These are phyloP conservation scores for Camponotus vicinus DNA, from an alignment of 1,140 invertebrate genomes.

Conservation along the genomic window DNA sequence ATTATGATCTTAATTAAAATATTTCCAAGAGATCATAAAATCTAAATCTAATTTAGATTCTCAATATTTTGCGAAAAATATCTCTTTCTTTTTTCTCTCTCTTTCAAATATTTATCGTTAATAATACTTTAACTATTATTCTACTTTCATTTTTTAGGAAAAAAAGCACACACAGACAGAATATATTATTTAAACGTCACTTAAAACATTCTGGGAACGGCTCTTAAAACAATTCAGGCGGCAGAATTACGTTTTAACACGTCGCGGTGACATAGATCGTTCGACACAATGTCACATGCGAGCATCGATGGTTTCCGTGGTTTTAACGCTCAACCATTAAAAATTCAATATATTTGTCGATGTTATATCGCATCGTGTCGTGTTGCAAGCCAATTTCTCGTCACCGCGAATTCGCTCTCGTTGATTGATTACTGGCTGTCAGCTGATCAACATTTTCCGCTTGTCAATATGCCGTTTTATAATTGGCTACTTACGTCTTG, in stretches of 20 bases:
- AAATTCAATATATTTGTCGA: conserved; percentile 63
- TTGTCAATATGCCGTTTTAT: conserved; percentile 19
- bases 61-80: not conserved
- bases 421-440: conserved; percentile 57
- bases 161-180: not conserved
- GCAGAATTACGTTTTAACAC: not conserved
- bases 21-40: not conserved
- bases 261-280: not conserved
- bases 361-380: not conserved
- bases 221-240: not conserved
- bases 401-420: conserved; percentile 37
- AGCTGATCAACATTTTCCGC: conserved; percentile 13
- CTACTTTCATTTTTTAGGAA: not conserved
- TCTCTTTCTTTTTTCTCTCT: not conserved
- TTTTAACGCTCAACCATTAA: conserved; percentile 27
- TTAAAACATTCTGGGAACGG: conserved; percentile 21
- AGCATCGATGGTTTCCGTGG: not conserved
- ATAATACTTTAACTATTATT: not conserved
- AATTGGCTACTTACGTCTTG: conserved; percentile 5
- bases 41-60: not conserved
- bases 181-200: not conserved
- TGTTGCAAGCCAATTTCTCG: conserved; percentile 47
- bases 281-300: not conserved
- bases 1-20: not conserved
- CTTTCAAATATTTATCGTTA: not conserved